Percentiles rank a stretch among this genome's conserved stretches.
phyloP scores from a whole-genome alignment of 1,140 invertebrate species.

The Heliconius melpomene region DNA sequence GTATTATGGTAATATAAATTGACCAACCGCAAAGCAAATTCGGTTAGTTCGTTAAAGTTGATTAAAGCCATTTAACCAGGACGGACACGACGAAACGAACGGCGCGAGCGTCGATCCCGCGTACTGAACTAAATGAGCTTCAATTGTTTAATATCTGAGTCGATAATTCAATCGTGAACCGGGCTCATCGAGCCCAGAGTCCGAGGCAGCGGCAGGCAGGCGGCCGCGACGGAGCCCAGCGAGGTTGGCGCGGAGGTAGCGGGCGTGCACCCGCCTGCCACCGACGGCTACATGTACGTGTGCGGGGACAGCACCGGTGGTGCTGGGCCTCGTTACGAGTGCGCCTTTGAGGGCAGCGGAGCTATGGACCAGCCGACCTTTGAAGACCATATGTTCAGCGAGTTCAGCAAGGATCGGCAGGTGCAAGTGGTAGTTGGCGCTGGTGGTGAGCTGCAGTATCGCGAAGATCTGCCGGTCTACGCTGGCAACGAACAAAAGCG shows the following conservation, averaged over 20 bases:
- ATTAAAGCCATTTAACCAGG: slow-evolving; percentile 82
- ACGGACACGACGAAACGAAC: slow-evolving; percentile 74
- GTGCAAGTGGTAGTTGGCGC: slow-evolving; percentile 88
- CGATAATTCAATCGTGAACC: slow-evolving; percentile 65
- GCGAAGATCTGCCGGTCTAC: slow-evolving; percentile 79
- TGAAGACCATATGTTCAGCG: slow-evolving; percentile 88
- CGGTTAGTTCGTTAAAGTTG: slow-evolving; percentile 82
- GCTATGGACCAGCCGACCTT: slow-evolving; percentile 87
- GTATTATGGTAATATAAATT: slow-evolving; percentile 82
- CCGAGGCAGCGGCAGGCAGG: slow-evolving; percentile 50
- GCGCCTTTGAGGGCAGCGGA: slow-evolving; percentile 60
- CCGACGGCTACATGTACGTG: slow-evolving; percentile 76
- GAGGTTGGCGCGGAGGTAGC: slow-evolving; percentile 73
- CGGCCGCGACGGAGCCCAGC: slow-evolving; percentile 72
- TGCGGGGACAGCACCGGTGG: slow-evolving; percentile 59
- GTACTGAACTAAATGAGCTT: slow-evolving; percentile 73
- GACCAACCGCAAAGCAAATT: slow-evolving; percentile 81
- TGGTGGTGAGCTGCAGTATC: slow-evolving; percentile 80
- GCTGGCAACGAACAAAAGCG: slow-evolving; percentile 72
- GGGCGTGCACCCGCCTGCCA: slow-evolving; percentile 69
- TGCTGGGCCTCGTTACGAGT: slow-evolving; percentile 64
- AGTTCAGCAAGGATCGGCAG: slow-evolving; percentile 85
- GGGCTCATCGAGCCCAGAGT: slow-evolving; percentile 49
- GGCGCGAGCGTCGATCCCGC: slow-evolving; percentile 74
- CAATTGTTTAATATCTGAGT: slow-evolving; percentile 80